Base-by-base conservation (phyloP, 1,140 invertebrate species). In the Pogonomyrmex barbatus region DNA sequence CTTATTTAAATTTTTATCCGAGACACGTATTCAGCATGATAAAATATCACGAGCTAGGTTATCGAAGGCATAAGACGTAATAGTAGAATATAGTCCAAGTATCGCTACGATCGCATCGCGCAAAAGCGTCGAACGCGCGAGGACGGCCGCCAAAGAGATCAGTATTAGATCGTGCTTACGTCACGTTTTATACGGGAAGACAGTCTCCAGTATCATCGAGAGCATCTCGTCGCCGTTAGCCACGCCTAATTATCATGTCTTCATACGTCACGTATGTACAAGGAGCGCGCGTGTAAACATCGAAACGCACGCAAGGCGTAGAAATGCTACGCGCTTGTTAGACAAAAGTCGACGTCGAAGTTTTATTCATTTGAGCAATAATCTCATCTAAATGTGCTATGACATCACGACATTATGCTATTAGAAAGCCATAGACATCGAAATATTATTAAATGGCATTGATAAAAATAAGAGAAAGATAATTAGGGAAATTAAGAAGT, bases 141-240 rank as follows among this genome's bases (percentile, higher is more conserved):
- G 30, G 14, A 65, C 9, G 45, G 24, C 42, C 56, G 52, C 47
- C 71, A 60, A 54, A 58, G 58, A 85, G 71, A 91, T 91, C 87
- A 86, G 87, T 87, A 89, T 89, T 83, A 65, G 83, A 91, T 86
- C 65, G 60, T 47, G 77, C 86, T 92, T 92, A 87, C 89, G 90
- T 92, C 90, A 92, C 65, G 62, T 60, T 75, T 67, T 70, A 85
- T 79, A 82, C 56, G 78, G 52, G 70, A 87, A 85, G 87, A 78
- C 62, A 68, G 65, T 60, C 76, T 65, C 60, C 75, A 77, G 67
- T 91, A 93, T 92, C 89, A 89, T 90, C 85, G 85, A 70, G 88
- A 91, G 85, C 89, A 92, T 92, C 88, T 88, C 70, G 71, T 79
- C 77, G 83, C 68, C 85, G 50, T 62, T 90, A 62, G 77, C 70